Percentiles rank a stretch among this genome's conserved stretches.
phyloP scores from a whole-genome alignment of 2,797 vertebrate genomes.

The Malacoraja senta region DNA sequence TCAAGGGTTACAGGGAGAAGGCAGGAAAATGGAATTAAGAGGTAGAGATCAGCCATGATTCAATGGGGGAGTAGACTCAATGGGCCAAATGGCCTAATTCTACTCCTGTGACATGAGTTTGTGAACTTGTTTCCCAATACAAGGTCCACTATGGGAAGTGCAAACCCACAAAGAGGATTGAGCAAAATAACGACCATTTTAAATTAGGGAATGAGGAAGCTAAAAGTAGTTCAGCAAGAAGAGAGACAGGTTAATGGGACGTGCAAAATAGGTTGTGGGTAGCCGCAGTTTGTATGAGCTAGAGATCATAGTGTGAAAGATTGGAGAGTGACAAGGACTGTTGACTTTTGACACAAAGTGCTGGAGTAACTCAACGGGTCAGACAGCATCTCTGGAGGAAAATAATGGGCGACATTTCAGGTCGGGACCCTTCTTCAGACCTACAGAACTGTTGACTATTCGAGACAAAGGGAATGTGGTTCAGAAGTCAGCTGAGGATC shows the following conservation, averaged over 20 bases:
- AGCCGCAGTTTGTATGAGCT: background rate
- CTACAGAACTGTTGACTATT: background rate
- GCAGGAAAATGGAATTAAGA: background rate
- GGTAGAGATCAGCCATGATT: too few relatives aligned
- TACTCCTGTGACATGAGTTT: too few relatives aligned
- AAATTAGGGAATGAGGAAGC: background rate
- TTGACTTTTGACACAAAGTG: too few relatives aligned
- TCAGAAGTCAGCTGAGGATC: too few relatives aligned
- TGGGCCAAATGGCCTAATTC: too few relatives aligned
- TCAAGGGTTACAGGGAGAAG: background rate
- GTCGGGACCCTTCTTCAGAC: too few relatives aligned
- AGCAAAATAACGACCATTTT: background rate
- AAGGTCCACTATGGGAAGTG: background rate
- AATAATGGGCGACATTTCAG: too few relatives aligned
- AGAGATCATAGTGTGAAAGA: background rate
- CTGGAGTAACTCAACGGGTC: too few relatives aligned
- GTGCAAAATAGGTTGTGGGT: background rate
- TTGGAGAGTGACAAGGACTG: too few relatives aligned
- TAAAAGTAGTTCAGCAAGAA: background rate
- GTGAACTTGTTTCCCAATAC: too few relatives aligned
- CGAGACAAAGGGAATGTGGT: background rate
- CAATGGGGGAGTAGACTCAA: too few relatives aligned
- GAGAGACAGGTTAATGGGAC: background rate
- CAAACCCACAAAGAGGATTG: background rate
- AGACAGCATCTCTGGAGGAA: too few relatives aligned